phyloP scores from a whole-genome alignment of 2,113 vertebrate species.

The Neoarius graeffei region DNA sequence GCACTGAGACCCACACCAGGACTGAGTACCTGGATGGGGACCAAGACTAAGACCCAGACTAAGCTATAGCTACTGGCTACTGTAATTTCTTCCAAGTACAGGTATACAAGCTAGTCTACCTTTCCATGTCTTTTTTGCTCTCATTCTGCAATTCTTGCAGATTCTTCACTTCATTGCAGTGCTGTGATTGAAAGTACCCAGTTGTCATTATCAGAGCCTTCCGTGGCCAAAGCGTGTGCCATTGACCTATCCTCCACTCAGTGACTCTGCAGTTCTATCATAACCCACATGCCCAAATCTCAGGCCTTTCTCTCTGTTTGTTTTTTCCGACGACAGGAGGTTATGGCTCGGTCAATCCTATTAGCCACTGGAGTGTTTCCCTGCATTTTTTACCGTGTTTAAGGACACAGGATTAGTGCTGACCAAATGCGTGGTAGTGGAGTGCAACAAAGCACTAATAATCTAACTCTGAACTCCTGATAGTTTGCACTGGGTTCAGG shows the following conservation, averaged over 20 bases:
- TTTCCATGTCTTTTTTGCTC: background rate
- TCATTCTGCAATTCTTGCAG: background rate
- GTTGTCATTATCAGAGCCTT: constrained; percentile 64
- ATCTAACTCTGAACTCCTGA: constrained; percentile 35
- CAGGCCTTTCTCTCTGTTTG: constrained; percentile 54
- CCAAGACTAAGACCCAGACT: background rate
- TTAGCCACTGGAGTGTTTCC: constrained; percentile 60
- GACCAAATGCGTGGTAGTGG: constrained; percentile 44
- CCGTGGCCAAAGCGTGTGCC: constrained; percentile 55
- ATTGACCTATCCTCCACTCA: constrained; percentile 52
- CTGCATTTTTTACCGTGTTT: constrained; percentile 37
- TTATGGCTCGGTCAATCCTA: constrained; percentile 63
- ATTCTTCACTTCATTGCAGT: background rate
- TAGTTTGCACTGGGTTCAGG: constrained; percentile 45
- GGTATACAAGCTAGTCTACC: background rate
- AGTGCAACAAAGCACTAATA: constrained; percentile 14
- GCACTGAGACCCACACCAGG: background rate
- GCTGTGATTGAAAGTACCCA: constrained; percentile 36
- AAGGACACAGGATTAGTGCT: constrained; percentile 51
- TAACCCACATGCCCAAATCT: constrained; percentile 62
- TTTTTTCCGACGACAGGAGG: constrained; percentile 51
- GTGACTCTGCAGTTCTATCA: constrained; percentile 59
- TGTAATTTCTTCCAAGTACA: too few species aligned
- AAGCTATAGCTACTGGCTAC: background rate
- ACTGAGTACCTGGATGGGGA: too few species aligned